Evolutionary conservation across 2,797 vertebrate genomes (phyloP), one percentile per base, ranked within the genome.

Genomic region (Buphagus erythrorhynchus): DNA sequence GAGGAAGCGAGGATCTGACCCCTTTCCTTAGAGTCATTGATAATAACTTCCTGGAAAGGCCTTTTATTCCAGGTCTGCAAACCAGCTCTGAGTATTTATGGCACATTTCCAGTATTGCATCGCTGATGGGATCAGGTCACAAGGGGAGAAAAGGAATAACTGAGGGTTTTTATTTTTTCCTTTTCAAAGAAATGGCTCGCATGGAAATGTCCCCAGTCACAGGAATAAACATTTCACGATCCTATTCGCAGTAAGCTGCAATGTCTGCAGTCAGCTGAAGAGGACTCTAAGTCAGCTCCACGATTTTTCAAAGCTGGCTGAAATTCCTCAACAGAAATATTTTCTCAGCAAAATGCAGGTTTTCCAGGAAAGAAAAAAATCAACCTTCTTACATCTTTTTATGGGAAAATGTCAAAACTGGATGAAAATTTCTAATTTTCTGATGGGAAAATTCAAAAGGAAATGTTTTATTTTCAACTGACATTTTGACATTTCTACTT

Each of bases 41-140:
- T 94, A 97, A 97, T 97, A 97, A 97, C 95, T 98, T 98, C 97
- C 97, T 97, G 93, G 81, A 95, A 96, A 90, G 94, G 88, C 79
- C 93, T 98, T 94, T 97, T 78, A 91, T 92, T 94, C 93, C 92
- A 93, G 31, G 61, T 92, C 96, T 61, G 86, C 78, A 94, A 96
- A 94, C 72, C 97, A 95, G 51, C 61, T 84, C 66, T 19, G 62
- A 82, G 89, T 73, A 78, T 95, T 95, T 95, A 93, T 96, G 97
- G 95, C n/a, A 2, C 74, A 38, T 94, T 97, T 97, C 96, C 97
- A 97, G 93, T 69, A 67, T 86, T 4, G 2, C 76, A 36, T 82
- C 10, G 6, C 77, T 85, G 94, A 91, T 94, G 91, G 88, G 92
- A 96, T 96, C 80, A 24, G 95, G 91, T 94, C 96, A 77, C 59